phyloP scores from a whole-genome alignment of 2,888 invertebrate genomes.

The Idaea dimidiata region DNA sequence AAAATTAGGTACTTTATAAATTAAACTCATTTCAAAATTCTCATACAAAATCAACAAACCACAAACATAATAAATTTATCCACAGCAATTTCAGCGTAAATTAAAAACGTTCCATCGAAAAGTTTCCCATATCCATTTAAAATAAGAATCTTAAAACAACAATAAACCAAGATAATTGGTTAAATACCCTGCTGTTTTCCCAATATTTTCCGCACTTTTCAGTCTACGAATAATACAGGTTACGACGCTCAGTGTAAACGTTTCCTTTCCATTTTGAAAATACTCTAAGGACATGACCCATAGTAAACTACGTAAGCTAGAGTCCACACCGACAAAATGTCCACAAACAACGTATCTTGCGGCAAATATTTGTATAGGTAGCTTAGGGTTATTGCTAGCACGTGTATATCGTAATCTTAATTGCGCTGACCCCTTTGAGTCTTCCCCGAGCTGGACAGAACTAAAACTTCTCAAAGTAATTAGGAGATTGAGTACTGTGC shows the following conservation, averaged over 20 bases:
- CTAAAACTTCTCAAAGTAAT: neutral
- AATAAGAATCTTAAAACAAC: too few species aligned
- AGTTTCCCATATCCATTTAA: too few species aligned
- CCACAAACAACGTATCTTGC: slow-evolving; percentile 17
- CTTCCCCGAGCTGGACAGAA: slow-evolving; percentile 2
- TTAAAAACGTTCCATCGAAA: too few species aligned
- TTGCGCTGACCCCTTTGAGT: slow-evolving; percentile 19
- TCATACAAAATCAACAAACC: too few species aligned
- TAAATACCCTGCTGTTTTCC: neutral
- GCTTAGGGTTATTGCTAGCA: slow-evolving; percentile 19
- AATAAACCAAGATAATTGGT: too few species aligned
- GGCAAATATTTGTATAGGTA: slow-evolving; percentile 24
- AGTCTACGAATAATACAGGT: neutral
- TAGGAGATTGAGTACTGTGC: neutral
- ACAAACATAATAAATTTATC: too few species aligned
- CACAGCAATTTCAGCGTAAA: too few species aligned
- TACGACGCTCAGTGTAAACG: neutral
- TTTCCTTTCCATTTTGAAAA: slow-evolving; percentile 5
- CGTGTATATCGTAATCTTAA: slow-evolving; percentile 16
- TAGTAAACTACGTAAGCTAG: slow-evolving; percentile 7
- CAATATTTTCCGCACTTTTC: neutral
- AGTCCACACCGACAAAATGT: slow-evolving; percentile 15
- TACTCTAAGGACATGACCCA: slow-evolving; percentile 3
- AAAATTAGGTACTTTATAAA: too few species aligned
- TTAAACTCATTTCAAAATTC: too few species aligned